A percentile compares a stretch with the other conserved stretches of the same genome.
Evolutionary conservation across 2,113 vertebrate species (phyloP).

Genomic region (Hydrochoerus hydrochaeris): DNA sequence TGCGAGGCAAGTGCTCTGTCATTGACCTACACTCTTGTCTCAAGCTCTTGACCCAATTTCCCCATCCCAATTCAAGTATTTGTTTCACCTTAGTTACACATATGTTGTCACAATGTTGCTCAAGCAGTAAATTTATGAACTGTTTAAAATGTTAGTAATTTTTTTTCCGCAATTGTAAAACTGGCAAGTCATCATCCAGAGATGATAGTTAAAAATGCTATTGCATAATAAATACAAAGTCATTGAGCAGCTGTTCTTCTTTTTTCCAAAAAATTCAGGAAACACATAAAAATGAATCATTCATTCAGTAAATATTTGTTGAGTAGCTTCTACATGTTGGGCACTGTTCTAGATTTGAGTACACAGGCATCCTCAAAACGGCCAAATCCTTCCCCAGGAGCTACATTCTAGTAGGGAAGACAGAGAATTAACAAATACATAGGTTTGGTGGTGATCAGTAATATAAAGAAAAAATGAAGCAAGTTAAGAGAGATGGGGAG

Average conservation of each 20-base stretch:
- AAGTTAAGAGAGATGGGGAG: background rate
- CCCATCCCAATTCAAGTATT: background rate
- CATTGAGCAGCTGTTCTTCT: background rate
- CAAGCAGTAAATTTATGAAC: constrained; percentile 45
- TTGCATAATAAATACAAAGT: background rate
- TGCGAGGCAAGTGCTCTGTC: background rate
- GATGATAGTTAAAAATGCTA: background rate
- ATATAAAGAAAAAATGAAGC: background rate
- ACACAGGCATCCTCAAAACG: background rate
- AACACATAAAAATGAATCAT: constrained; percentile 11
- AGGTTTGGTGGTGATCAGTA: background rate
- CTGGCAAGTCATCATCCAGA: background rate
- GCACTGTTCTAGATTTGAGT: background rate
- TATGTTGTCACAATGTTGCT: constrained; percentile 15
- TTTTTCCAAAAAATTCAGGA: background rate
- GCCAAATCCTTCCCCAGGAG: background rate
- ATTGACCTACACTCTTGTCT: background rate
- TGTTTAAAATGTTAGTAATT: constrained; percentile 30
- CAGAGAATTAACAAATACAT: background rate
- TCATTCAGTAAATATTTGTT: background rate
- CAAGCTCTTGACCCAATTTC: constrained; percentile 59
- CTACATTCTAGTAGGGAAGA: background rate
- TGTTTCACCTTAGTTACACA: background rate
- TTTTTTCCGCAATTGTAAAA: constrained; percentile 17
- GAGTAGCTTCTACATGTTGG: background rate